Percentiles rank a stretch among this genome's conserved stretches.
Evolutionary conservation across 2,888 invertebrate species (phyloP).

Genomic region (Megastigmus dorsalis): DNA sequence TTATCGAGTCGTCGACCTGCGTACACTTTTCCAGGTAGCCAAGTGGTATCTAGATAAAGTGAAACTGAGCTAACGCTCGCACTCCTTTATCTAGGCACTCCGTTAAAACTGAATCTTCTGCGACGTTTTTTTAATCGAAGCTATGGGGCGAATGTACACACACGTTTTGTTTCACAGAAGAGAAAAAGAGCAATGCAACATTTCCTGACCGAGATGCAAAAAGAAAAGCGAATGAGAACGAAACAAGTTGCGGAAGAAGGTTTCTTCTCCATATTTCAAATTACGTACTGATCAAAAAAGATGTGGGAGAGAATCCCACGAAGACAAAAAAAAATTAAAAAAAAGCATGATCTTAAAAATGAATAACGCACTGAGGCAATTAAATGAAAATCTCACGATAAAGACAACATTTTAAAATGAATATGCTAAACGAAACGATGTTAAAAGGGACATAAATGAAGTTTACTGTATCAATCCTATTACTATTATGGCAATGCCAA

Average conservation of each 20-base stretch:
- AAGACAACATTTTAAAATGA: constrained; percentile 33
- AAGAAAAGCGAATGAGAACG: background rate
- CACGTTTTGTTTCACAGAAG: constrained; percentile 21
- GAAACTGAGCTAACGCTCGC: background rate
- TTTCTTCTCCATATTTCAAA: constrained; percentile 46
- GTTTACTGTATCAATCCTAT: constrained; percentile 20
- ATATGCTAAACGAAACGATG: constrained; percentile 26
- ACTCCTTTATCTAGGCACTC: background rate
- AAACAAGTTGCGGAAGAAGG: background rate
- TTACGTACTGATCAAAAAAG: constrained; percentile 27
- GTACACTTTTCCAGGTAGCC: constrained; percentile 48
- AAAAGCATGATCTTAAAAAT: constrained; percentile 22
- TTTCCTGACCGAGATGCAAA: constrained; percentile 33
- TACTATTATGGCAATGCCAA: constrained; percentile 22
- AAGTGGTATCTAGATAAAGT: background rate
- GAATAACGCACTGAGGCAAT: constrained; percentile 17
- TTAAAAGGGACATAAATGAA: constrained; percentile 27
- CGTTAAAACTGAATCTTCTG: constrained; percentile 11
- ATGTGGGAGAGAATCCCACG: too few species aligned
- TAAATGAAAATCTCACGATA: constrained; percentile 8
- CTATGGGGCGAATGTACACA: constrained; percentile 17
- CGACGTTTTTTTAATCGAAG: constrained; percentile 20
- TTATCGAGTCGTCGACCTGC: constrained; percentile 43
- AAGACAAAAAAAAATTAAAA: constrained; percentile 4
- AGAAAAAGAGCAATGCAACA: background rate